Conservation (phyloP, 2,113 vertebrate genomes). For the Crypturellus undulatus region DNA sequence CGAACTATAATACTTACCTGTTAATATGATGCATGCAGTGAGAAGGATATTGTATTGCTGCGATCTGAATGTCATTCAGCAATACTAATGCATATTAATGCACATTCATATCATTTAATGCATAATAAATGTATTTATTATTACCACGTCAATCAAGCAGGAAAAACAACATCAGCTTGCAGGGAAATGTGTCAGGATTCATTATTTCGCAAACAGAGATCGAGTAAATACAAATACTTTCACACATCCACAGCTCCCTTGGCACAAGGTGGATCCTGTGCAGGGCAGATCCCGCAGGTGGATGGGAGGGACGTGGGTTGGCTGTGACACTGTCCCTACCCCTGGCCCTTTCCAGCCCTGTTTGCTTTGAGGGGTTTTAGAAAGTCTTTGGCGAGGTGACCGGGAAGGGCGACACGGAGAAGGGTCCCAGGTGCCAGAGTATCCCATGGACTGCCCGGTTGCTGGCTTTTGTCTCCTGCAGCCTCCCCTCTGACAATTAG, state of each 20-base stretch:
- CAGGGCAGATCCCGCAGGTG: background rate
- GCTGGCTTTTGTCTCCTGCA: too few relatives aligned
- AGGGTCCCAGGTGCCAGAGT: background rate
- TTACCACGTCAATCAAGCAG: constrained; percentile 6
- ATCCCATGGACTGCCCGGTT: too few relatives aligned
- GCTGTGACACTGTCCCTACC: too few relatives aligned
- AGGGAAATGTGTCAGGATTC: background rate
- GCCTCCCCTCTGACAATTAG: too few relatives aligned
- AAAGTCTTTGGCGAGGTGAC: background rate
- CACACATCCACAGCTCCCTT: background rate
- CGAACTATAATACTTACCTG: background rate
- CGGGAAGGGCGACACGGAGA: background rate
- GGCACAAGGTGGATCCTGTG: background rate
- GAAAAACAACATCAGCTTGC: constrained; percentile 2
- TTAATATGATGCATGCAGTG: background rate
- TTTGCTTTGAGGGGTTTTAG: background rate
- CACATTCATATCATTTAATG: constrained; percentile 26
- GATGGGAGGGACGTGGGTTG: background rate
- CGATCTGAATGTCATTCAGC: background rate
- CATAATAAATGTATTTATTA: constrained; percentile 62
- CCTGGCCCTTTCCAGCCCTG: too few relatives aligned
- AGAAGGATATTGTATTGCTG: background rate
- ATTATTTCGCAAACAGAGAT: background rate
- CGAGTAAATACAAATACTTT: constrained; percentile 17
- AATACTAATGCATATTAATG: constrained; percentile 28